These are phyloP conservation scores for Melanotaenia boesemani DNA, from an alignment of 2,797 vertebrate species.

Conservation along the genomic window DNA sequence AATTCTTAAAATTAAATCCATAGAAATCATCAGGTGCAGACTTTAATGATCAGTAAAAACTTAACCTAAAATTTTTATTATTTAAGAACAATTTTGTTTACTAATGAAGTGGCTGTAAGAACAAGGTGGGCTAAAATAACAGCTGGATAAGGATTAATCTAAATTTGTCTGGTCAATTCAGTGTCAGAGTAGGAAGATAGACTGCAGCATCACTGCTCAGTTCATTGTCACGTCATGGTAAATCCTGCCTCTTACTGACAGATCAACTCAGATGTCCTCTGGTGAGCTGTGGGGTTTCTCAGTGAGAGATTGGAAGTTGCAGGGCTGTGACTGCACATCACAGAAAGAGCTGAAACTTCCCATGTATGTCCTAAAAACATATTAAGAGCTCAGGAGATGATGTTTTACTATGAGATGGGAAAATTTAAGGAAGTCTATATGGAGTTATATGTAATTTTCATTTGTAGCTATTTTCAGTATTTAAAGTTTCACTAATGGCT, in stretches of 20 bases:
- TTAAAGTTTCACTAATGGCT: not conserved
- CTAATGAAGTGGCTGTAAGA: conserved; percentile 8
- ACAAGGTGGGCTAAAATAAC: conserved; percentile 19
- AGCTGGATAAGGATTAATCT: conserved; percentile 49
- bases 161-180: conserved; percentile 60
- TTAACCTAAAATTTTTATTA: not conserved
- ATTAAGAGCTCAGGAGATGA: not conserved
- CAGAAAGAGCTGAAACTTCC: not conserved
- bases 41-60: too few relatives aligned
- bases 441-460: not conserved
- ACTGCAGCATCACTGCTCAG: conserved; percentile 52
- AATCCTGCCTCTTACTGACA: conserved; percentile 55
- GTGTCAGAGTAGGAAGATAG: conserved; percentile 12
- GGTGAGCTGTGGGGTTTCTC: conserved; percentile 18
- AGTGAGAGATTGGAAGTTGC: conserved; percentile 31
- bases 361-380: not conserved
- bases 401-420: conserved; percentile 11
- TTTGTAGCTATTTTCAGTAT: too few relatives aligned
- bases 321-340: conserved; percentile 12
- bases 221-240: conserved; percentile 49
- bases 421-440: conserved; percentile 24
- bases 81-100: conserved; percentile 35
- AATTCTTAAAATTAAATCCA: too few relatives aligned
- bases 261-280: conserved; percentile 48
- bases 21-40: too few relatives aligned